A percentile compares a stretch with the other conserved stretches of the same genome.
Conservation (phyloP, 2,113 vertebrate genomes). For the Micromys minutus region DNA sequence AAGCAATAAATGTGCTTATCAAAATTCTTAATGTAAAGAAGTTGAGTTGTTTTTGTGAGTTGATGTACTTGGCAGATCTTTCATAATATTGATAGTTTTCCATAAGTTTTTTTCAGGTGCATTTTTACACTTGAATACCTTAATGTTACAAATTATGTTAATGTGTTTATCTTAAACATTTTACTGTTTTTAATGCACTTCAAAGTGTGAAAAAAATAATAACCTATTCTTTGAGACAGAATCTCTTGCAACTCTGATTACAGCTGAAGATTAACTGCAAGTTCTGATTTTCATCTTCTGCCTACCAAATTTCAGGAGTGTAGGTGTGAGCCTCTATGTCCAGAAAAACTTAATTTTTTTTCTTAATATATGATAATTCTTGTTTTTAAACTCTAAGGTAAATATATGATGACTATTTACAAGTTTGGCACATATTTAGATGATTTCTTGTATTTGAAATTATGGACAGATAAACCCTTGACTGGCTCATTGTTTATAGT, state of each 20-base stretch:
- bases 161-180: background rate
- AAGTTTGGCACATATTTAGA: constrained; percentile 47
- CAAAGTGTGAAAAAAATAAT: background rate
- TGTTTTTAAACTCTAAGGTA: constrained; percentile 5
- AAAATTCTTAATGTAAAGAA: background rate
- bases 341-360: background rate
- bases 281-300: background rate
- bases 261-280: background rate
- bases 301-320: background rate
- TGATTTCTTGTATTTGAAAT: constrained; percentile 13
- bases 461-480: constrained; percentile 33
- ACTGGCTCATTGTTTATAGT: background rate
- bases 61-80: background rate
- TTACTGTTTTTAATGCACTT: background rate
- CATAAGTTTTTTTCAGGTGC: background rate
- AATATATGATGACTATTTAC: background rate
- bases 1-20: background rate
- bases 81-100: background rate
- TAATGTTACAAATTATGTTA: background rate
- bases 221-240: background rate
- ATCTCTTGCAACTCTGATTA: background rate
- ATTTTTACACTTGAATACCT: background rate
- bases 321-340: too few species aligned
- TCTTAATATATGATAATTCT: constrained; percentile 3
- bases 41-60: background rate